A percentile compares a stretch with the other conserved stretches of the same genome.
Conservation (phyloP, 2,888 invertebrate species). For the Eurytoma californica region DNA sequence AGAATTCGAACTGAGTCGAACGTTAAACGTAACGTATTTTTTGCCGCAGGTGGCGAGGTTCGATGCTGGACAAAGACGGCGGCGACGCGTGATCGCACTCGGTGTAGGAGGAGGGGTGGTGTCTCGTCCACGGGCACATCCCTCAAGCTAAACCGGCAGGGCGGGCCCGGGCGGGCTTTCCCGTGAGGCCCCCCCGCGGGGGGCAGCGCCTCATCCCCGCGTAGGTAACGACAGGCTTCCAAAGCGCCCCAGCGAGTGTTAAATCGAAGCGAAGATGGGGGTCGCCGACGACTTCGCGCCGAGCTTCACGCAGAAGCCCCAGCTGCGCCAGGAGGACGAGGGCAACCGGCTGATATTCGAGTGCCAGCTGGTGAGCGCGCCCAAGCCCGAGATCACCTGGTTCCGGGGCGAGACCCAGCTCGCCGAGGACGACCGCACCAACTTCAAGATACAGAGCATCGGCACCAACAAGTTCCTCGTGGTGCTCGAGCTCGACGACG, state of each 20-base stretch:
- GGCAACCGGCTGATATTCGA: slow-evolving; percentile 96
- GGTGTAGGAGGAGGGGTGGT: slow-evolving; percentile 27
- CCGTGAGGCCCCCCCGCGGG: slow-evolving; percentile 10
- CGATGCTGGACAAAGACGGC: slow-evolving; percentile 51
- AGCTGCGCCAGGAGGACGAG: slow-evolving; percentile 96
- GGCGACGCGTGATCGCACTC: slow-evolving; percentile 13
- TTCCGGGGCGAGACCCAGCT: slow-evolving; percentile 91
- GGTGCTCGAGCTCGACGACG: slow-evolving; percentile 95
- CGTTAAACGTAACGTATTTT: no score
- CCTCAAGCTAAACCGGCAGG: neutral
- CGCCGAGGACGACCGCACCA: slow-evolving; percentile 89
- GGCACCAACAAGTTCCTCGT: slow-evolving; percentile 91
- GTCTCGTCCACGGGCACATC: neutral
- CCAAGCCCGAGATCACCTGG: slow-evolving; percentile 94
- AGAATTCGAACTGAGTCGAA: no score
- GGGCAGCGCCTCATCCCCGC: neutral
- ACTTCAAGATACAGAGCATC: slow-evolving; percentile 91
- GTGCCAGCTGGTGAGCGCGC: slow-evolving; percentile 91
- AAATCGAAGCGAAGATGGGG: slow-evolving; percentile 80
- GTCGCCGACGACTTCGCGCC: slow-evolving; percentile 96
- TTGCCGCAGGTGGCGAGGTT: slow-evolving; percentile 19
- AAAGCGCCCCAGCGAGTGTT: neutral
- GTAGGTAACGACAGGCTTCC: neutral
- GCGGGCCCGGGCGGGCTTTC: slow-evolving; percentile 23
- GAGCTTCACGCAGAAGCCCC: slow-evolving; percentile 98